Conservation (phyloP, 2,888 invertebrate genomes). For the Clostera curtula region DNA sequence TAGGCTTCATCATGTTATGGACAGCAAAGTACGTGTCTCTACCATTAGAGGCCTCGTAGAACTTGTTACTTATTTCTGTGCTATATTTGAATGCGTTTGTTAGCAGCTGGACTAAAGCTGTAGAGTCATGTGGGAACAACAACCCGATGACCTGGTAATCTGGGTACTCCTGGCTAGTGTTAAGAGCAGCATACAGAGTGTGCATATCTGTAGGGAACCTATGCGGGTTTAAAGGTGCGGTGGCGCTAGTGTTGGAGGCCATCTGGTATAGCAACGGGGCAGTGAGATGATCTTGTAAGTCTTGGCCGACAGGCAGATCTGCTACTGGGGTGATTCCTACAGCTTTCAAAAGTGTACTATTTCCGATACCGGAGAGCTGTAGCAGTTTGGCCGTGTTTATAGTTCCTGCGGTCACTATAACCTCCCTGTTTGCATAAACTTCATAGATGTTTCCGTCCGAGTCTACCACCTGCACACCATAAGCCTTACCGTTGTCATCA, state of each 20-base stretch:
- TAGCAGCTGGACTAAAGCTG: slow-evolving; percentile 7
- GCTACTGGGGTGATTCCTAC: not conserved
- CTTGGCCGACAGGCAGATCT: not conserved
- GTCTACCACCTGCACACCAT: not conserved
- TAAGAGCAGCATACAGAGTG: slow-evolving; percentile 13
- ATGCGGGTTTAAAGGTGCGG: slow-evolving; percentile 10
- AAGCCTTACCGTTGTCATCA: slow-evolving; percentile 1
- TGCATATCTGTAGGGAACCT: slow-evolving; percentile 13
- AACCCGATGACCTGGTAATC: slow-evolving; percentile 19
- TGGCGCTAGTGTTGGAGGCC: not conserved
- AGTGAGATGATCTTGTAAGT: not conserved
- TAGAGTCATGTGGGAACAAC: slow-evolving; percentile 1
- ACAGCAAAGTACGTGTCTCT: slow-evolving; percentile 7
- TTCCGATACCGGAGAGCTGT: slow-evolving; percentile 85
- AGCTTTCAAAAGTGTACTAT: slow-evolving; percentile 19
- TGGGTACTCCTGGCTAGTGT: slow-evolving; percentile 12
- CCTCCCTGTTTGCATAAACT: slow-evolving; percentile 64
- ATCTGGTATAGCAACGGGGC: not conserved
- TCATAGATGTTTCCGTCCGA: not conserved
- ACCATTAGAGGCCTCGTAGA: not conserved
- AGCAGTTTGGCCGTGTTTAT: slow-evolving; percentile 88
- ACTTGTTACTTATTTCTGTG: slow-evolving; percentile 6
- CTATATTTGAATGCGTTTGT: slow-evolving; percentile 67
- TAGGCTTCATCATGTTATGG: slow-evolving; percentile 15
- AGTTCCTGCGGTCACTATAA: slow-evolving; percentile 84